phyloP scores from a whole-genome alignment of 2,797 vertebrate species.

The Morelia viridis region DNA sequence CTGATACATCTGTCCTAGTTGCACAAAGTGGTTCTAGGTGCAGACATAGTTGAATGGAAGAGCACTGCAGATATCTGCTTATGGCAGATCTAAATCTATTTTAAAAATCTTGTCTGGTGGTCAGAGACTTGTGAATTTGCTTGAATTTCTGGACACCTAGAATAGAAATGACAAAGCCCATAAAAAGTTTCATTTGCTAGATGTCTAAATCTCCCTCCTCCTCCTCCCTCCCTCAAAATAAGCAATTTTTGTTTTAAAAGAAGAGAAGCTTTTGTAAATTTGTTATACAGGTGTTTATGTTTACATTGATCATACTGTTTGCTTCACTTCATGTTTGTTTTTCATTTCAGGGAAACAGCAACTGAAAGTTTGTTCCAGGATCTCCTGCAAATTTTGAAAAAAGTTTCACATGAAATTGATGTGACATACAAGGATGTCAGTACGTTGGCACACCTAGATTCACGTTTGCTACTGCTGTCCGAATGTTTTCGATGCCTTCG shows the following conservation, averaged over 20 bases:
- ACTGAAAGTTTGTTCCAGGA: conserved; percentile 75
- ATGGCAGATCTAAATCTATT: background rate
- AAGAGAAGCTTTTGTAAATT: background rate
- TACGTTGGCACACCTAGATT: conserved; percentile 51
- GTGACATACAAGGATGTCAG: conserved; percentile 45
- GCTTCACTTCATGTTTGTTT: background rate
- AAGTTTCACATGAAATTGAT: conserved; percentile 71
- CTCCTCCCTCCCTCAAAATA: background rate
- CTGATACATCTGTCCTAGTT: background rate
- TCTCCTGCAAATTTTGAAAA: conserved; percentile 77
- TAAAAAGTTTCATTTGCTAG: background rate
- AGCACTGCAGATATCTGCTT: background rate
- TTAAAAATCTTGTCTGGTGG: background rate
- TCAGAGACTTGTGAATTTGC: background rate
- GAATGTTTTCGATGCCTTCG: conserved; percentile 92
- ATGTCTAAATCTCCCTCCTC: background rate
- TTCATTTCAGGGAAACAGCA: conserved; percentile 79
- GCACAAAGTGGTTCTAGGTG: background rate
- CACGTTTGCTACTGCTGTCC: conserved; percentile 77
- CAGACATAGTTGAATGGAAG: background rate
- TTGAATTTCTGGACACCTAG: background rate
- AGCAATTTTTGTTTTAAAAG: background rate
- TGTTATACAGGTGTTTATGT: background rate
- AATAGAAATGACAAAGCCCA: background rate
- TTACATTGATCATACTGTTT: background rate